Conservation (phyloP, 2,888 invertebrate species). For the Eucriotettix oculatus region DNA sequence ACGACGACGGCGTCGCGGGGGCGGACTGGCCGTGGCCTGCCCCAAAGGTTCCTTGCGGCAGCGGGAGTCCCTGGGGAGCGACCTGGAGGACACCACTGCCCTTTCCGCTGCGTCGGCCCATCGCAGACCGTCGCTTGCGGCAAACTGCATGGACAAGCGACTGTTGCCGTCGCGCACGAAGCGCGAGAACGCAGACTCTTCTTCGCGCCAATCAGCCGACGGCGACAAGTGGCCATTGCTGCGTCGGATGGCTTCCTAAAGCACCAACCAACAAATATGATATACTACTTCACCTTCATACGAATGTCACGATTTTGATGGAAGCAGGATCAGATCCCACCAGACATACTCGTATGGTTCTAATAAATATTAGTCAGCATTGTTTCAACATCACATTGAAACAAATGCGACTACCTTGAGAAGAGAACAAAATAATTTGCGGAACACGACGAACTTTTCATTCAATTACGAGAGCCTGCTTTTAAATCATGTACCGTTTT, state of each 20-base stretch:
- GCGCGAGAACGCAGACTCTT: constrained; percentile 2
- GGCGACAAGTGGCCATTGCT: constrained; percentile 25
- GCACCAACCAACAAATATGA: too few relatives aligned
- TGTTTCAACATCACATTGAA: too few relatives aligned
- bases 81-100: constrained; percentile 33
- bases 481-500: too few relatives aligned
- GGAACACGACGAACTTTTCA: too few relatives aligned
- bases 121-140: constrained; percentile 48
- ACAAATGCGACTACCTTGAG: too few relatives aligned
- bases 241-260: constrained; percentile 2
- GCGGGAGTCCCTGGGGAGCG: constrained; percentile 59
- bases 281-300: too few relatives aligned
- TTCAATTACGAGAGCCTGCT: too few relatives aligned
- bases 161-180: constrained; percentile 42
- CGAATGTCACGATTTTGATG: too few relatives aligned
- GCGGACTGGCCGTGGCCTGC: constrained; percentile 39
- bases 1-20: neutral
- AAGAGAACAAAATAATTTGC: too few relatives aligned
- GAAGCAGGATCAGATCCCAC: too few relatives aligned
- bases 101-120: constrained; percentile 78
- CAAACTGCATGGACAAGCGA: constrained; percentile 73
- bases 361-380: too few relatives aligned
- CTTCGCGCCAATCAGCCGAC: neutral
- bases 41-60: constrained; percentile 65
- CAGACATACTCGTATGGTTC: too few relatives aligned